Conservation (phyloP, 2,888 invertebrate genomes). For the Diaphora mendica region DNA sequence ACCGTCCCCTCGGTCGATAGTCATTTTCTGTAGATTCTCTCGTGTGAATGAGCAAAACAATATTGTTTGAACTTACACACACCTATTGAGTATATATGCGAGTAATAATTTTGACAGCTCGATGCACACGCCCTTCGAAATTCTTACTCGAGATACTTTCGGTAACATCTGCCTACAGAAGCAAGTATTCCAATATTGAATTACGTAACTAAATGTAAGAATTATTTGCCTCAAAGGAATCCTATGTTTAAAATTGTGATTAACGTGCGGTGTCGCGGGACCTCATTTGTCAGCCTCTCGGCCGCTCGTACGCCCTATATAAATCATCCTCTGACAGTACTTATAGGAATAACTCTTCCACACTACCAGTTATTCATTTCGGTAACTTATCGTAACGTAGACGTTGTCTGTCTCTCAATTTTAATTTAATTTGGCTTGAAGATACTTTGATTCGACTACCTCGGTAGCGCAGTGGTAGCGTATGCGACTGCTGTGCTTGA, state of each 20-base stretch:
- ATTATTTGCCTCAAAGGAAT: constrained; percentile 49
- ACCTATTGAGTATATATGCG: constrained; percentile 44
- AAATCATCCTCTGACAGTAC: constrained; percentile 69
- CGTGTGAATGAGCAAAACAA: constrained; percentile 51
- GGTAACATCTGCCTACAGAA: constrained; percentile 11
- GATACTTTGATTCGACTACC: no score
- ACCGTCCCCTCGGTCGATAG: constrained; percentile 30
- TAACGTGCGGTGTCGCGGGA: constrained; percentile 51
- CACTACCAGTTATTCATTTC: constrained; percentile 53
- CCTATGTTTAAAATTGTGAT: constrained; percentile 62
- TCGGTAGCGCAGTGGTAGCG: no score
- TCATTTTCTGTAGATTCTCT: constrained; percentile 44
- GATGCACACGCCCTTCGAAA: constrained; percentile 51
- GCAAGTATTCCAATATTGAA: constrained; percentile 34
- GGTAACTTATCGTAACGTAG: constrained; percentile 49
- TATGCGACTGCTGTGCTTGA: no score
- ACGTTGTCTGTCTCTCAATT: constrained; percentile 30
- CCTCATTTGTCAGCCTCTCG: constrained; percentile 67
- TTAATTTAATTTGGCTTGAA: no score
- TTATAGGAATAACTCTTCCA: constrained; percentile 65
- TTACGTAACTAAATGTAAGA: constrained; percentile 22
- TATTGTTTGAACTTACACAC: constrained; percentile 52
- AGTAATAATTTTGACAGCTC: constrained; percentile 60
- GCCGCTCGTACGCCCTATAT: constrained; percentile 57
- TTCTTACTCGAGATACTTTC: constrained; percentile 31